These are phyloP conservation scores for Achatina immaculata DNA, from an alignment of 1,140 invertebrate genomes.

Conservation along the genomic window DNA sequence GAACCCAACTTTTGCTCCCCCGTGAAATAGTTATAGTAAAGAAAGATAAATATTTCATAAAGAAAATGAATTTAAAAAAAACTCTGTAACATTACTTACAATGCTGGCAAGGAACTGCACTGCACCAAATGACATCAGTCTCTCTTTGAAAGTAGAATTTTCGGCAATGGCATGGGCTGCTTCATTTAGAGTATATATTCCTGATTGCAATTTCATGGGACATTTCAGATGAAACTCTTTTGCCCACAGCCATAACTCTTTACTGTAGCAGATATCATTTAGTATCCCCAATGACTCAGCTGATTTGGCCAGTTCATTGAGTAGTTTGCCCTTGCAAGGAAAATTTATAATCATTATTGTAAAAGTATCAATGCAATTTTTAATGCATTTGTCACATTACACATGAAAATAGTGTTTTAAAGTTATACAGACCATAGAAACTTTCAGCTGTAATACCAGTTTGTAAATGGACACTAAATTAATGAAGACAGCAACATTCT, in stretches of 20 bases:
- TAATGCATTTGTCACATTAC: too few species aligned
- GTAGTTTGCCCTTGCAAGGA: neutral
- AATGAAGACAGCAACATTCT: too few species aligned
- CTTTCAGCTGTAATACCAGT: too few species aligned
- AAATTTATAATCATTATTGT: too few species aligned
- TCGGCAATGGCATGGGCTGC: neutral
- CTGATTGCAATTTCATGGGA: slow-evolving; percentile 6
- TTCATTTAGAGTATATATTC: slow-evolving; percentile 12
- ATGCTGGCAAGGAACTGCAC: slow-evolving; percentile 25
- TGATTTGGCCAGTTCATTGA: neutral
- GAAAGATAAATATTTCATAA: too few species aligned
- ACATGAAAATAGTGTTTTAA: too few species aligned
- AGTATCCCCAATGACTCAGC: neutral
- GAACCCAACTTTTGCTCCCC: too few species aligned
- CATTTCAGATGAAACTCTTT: slow-evolving; percentile 8
- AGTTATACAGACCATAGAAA: too few species aligned
- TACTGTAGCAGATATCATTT: slow-evolving; percentile 8
- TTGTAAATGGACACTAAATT: too few species aligned
- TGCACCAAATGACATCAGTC: slow-evolving; percentile 7
- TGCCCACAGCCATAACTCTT: slow-evolving; percentile 27
- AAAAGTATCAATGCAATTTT: too few species aligned
- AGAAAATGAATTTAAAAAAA: neutral
- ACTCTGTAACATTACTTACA: slow-evolving; percentile 20
- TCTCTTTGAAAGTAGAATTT: neutral
- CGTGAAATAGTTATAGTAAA: too few species aligned